Evolutionary conservation across 2,888 invertebrate genomes (phyloP).

Genomic region (Spatulosminthurus flaviceps): DNA sequence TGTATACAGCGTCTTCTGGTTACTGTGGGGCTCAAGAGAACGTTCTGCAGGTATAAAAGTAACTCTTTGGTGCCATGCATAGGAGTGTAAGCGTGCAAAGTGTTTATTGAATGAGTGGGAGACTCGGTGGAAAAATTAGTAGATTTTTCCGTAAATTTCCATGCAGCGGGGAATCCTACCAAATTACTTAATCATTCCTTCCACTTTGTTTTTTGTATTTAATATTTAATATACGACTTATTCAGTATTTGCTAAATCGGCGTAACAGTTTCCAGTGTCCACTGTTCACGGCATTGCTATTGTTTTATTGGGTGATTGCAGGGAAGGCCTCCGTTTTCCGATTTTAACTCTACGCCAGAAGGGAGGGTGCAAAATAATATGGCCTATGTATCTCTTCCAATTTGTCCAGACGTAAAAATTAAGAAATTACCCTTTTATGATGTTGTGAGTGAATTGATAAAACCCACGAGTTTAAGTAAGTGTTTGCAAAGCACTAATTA

Average conservation of each 20-base stretch:
- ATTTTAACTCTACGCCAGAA: not conserved
- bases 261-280: too few species aligned
- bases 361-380: conserved; percentile 5
- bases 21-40: conserved; percentile 10
- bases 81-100: too few species aligned
- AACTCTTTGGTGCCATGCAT: too few species aligned
- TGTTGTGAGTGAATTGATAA: conserved; percentile 83
- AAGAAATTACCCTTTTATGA: conserved; percentile 94
- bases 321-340: conserved; percentile 5
- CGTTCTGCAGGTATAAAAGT: not conserved
- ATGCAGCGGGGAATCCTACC: too few species aligned
- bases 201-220: too few species aligned
- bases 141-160: too few species aligned
- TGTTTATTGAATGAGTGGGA: too few species aligned
- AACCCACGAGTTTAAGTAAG: conserved; percentile 82
- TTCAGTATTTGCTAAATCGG: not conserved
- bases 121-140: too few species aligned
- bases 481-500: too few species aligned
- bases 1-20: not conserved
- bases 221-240: not conserved
- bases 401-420: conserved; percentile 92
- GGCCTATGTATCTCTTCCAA: conserved; percentile 71
- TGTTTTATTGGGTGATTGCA: not conserved
- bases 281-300: too few species aligned
- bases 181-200: too few species aligned